Evolutionary conservation across 2,113 vertebrate genomes (phyloP), one percentile per base, ranked within the genome.

Genomic region (Elephas maximus): DNA sequence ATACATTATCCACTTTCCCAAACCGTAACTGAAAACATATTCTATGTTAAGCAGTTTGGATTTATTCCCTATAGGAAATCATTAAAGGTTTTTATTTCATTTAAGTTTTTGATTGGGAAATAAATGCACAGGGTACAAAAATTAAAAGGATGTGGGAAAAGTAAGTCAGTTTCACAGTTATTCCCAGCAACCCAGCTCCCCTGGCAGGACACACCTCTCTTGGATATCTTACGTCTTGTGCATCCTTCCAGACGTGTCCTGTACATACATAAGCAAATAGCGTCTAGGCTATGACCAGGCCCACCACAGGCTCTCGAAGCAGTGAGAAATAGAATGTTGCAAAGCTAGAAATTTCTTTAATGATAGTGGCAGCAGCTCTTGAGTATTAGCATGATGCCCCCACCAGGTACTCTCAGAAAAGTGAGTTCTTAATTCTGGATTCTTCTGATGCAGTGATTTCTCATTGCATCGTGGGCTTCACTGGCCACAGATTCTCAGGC

Each of bases 31-130:
- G 69, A 94, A 90, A 69, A 53, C 67, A 2, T 4, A 24, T 5
- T 67, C 44, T 14, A 5, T 79, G 28, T 62, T 65, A 83, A 91
- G 12, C 41, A 53, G 5, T 78, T 96, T 90, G 48, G 24, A 67
- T 60, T 87, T 85, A 41, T 82, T 88, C 71, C 71, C 6, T 65
- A 6, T 18, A 94, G 77, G 21, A 90, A 67, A 48, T 15, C 26
- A 80, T 84, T 11, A 80, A 69, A 94, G 79, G 14, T 20, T 80
- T 91, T 51, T 60, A 60, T 81, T 96, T 80, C 45, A 74, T 69
- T 57, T 87, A 30, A 30, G 53, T 3, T 51, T 84, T 92, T 92
- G 0, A 77, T 93, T 91, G 41, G 53, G 41, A 87, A 62, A 62
- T n/a, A 88, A 84, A 83, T 67, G 41, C 6, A 79, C 8, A 48